phyloP scores from a whole-genome alignment of 2,888 invertebrate genomes.

The Blastobasis adustella region DNA sequence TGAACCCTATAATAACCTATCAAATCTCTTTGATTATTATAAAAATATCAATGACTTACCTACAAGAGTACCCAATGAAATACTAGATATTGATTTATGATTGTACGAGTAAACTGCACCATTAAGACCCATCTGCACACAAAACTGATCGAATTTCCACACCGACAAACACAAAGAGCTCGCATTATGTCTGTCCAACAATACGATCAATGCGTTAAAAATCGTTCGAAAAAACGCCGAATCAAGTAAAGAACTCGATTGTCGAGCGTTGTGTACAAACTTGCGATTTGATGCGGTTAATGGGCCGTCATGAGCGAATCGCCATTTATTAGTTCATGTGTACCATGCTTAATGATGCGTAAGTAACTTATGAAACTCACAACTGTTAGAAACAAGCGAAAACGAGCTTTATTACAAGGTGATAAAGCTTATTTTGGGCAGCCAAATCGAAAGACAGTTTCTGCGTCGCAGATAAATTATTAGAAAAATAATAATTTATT shows the following conservation, averaged over 20 bases:
- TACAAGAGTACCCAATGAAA: too few relatives aligned
- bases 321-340: constrained; percentile 53
- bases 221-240: constrained; percentile 57
- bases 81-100: constrained; percentile 45
- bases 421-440: too few relatives aligned
- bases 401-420: too few relatives aligned
- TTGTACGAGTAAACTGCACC: constrained; percentile 37
- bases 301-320: constrained; percentile 62
- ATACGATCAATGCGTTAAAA: constrained; percentile 57
- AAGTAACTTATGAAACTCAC: constrained; percentile 27
- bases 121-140: constrained; percentile 54
- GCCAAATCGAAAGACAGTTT: too few relatives aligned
- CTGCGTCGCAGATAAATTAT: constrained; percentile 1
- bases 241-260: constrained; percentile 62
- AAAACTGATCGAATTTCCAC: constrained; percentile 70
- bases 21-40: too few relatives aligned
- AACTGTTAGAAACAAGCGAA: too few relatives aligned
- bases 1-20: too few relatives aligned
- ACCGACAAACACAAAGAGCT: constrained; percentile 40
- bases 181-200: constrained; percentile 44
- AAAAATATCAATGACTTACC: too few relatives aligned
- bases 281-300: constrained; percentile 66
- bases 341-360: constrained; percentile 67
- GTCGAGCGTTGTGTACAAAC: constrained; percentile 65
- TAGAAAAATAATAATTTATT: constrained; percentile 15